Evolutionary conservation across 2,797 vertebrate genomes (phyloP), one percentile per base, ranked within the genome.

Genomic region (Poeciliopsis paucimaculata): DNA sequence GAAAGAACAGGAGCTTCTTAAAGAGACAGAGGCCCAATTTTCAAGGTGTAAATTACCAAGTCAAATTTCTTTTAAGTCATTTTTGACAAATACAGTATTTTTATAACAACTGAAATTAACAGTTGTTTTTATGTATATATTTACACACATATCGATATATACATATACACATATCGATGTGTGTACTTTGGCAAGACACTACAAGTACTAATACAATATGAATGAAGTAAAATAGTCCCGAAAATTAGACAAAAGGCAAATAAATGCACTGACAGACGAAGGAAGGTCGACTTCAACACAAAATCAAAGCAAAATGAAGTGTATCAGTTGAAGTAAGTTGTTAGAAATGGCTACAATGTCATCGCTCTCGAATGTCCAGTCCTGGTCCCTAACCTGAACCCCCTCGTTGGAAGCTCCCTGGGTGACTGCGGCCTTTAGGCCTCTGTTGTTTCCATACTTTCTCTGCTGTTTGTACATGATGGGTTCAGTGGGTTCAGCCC

Each of bases 401-500:
- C 76, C 60, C 64, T 79, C 74, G 36, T 23, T 41, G 16, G 75
- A 78, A 74, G 77, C 77, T 79, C 83, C 83, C 77, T 10, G 70
- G 53, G 90, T 79, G 80, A 82, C 81, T 76, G 77, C 73, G 74
- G 86, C 74, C 83, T 79, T 72, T 31, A 53, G 66, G 77, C 76
- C 86, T 82, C 82, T 53, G 79, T 83, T 83, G 87, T 88, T 87
- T 90, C 84, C 82, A 80, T 82, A 84, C 84, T 86, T 75, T 80
- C 80, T 74, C 82, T 85, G 85, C 86, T 90, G 89, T 90, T 92
- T 88, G 84, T 80, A 89, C 89, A 84, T 77, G 85, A 85, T 80
- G 88, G 86, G 93, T 94, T 94, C 93, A 94, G 81, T 15, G 84
- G 84, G 93, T 94, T 93, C 93, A 93, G 89, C 57, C 82, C 80